phyloP scores from a whole-genome alignment of 2,888 invertebrate species.

The Epinotia bilunana region DNA sequence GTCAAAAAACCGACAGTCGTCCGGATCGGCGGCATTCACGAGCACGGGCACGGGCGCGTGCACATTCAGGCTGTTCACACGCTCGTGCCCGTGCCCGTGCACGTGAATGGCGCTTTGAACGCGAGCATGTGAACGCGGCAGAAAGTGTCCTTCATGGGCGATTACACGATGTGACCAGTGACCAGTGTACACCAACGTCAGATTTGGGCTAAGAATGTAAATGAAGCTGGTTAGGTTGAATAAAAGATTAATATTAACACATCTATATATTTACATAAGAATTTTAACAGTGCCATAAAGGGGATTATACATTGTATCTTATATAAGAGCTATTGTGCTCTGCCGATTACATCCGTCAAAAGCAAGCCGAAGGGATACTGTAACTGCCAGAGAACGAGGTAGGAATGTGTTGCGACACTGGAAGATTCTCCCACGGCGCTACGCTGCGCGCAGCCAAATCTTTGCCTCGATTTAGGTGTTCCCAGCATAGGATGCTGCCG shows the following conservation, averaged over 20 bases:
- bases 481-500: conserved; percentile 79
- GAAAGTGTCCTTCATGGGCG: no score
- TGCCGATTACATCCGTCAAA: conserved; percentile 56
- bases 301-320: conserved; percentile 71
- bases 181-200: neutral
- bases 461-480: conserved; percentile 72
- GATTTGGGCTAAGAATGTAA: neutral
- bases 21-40: no score
- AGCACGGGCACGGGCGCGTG: no score
- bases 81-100: no score
- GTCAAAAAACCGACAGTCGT: no score
- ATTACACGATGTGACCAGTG: no score
- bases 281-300: conserved; percentile 82
- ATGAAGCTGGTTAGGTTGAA: conserved; percentile 47
- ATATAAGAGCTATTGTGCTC: conserved; percentile 71
- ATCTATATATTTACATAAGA: conserved; percentile 84
- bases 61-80: no score
- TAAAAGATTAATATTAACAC: conserved; percentile 78
- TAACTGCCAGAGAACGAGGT: conserved; percentile 67
- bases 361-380: conserved; percentile 67
- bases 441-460: conserved; percentile 78
- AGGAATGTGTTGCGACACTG: conserved; percentile 63
- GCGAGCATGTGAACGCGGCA: no score
- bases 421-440: conserved; percentile 63
- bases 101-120: no score